Evolutionary conservation across 2,113 vertebrate species (phyloP).

Genomic region (Perognathus longimembris): DNA sequence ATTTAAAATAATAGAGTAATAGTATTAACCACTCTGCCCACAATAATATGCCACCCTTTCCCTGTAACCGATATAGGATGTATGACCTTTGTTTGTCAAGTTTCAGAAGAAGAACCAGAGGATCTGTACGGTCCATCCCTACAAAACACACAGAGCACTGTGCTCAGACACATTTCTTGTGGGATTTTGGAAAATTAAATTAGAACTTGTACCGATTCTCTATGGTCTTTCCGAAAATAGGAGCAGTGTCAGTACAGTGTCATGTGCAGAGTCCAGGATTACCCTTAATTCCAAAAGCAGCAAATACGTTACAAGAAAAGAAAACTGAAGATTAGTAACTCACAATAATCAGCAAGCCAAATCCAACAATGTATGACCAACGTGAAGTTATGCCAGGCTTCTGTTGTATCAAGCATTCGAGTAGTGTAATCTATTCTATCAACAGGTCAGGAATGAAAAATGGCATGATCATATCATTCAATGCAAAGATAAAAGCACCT

Average conservation of each 20-base stretch:
- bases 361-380: background rate
- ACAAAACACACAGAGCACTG: background rate
- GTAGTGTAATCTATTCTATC: background rate
- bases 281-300: background rate
- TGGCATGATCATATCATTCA: background rate
- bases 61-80: background rate
- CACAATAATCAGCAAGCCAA: background rate
- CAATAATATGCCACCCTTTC: too few relatives aligned
- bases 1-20: background rate
- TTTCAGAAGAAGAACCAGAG: background rate
- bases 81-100: background rate
- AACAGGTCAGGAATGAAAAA: background rate
- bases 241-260: background rate
- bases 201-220: background rate
- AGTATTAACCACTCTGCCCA: background rate
- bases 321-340: background rate
- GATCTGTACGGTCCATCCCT: background rate
- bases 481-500: background rate
- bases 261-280: background rate
- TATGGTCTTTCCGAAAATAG: background rate
- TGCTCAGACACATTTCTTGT: background rate
- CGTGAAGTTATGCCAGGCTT: background rate
- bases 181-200: background rate
- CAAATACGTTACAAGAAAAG: background rate
- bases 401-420: background rate